A percentile compares a stretch with the other conserved stretches of the same genome.
These are phyloP conservation scores for Samia ricini DNA, from an alignment of 1,140 invertebrate genomes.

Conservation along the genomic window DNA sequence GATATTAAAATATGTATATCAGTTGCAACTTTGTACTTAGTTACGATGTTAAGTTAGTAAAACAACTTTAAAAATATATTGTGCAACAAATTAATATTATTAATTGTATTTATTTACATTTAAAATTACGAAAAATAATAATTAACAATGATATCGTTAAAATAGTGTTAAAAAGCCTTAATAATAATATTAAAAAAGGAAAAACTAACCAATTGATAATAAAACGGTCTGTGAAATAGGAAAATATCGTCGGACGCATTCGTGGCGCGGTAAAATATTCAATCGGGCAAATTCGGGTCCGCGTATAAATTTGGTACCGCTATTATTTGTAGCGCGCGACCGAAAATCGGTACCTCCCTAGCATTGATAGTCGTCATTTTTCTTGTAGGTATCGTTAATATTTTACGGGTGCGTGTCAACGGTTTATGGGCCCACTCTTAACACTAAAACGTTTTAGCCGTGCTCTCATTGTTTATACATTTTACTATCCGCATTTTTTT, in stretches of 20 bases:
- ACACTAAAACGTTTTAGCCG: slow-evolving; percentile 75
- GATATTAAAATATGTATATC: neutral
- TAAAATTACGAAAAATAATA: neutral
- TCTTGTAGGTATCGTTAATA: slow-evolving; percentile 74
- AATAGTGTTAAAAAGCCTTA: no score
- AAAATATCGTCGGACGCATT: slow-evolving; percentile 71
- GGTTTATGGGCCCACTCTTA: slow-evolving; percentile 73
- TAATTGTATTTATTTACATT: no score
- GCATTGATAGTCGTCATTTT: slow-evolving; percentile 74
- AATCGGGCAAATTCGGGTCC: slow-evolving; percentile 73
- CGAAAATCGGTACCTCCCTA: slow-evolving; percentile 67
- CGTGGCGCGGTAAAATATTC: slow-evolving; percentile 75
- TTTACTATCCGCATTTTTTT: slow-evolving; percentile 70
- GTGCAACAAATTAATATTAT: no score
- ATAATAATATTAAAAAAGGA: slow-evolving; percentile 62
- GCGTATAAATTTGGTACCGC: slow-evolving; percentile 68
- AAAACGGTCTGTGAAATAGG: slow-evolving; percentile 70
- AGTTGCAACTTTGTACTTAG: no score
- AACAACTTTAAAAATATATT: no score
- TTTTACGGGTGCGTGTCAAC: slow-evolving; percentile 74
- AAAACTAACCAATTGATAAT: slow-evolving; percentile 75
- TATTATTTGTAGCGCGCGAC: slow-evolving; percentile 73
- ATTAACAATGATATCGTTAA: no score
- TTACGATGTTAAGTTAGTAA: no score
- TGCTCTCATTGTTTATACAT: slow-evolving; percentile 74